Evolutionary conservation across 2,113 vertebrate genomes (phyloP), one percentile per base, ranked within the genome.

Genomic region (Lichenostomus cassidix): DNA sequence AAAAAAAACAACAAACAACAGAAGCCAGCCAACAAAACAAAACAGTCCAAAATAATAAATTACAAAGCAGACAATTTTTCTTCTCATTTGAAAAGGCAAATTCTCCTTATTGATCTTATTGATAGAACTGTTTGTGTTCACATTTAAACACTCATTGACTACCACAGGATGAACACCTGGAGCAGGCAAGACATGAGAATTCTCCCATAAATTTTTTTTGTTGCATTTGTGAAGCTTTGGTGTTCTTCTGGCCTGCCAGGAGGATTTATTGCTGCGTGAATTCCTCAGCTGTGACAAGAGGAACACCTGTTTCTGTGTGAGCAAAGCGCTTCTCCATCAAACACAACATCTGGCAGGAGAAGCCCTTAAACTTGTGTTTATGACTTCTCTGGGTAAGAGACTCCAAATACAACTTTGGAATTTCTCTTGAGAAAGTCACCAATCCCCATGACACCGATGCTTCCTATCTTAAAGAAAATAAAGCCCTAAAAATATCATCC

Each of bases 201-300:
- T 91, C 27, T 75, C 9, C 50, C 3, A 1, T 56, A 16, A 19
- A 4, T 62, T 50, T 50, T 42, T 44, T 39, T 20, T 39, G 16
- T 44, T 60, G 5, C 20, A 1, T 9, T 49, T 60, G 5, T 62
- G 58, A 42, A 33, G 53, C 78, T 90, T 49, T 85, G 60, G 18
- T 37, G 37, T 7, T 76, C 13, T 4, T 31, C 15, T 84, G 87
- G 60, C 21, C 47, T 75, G 52, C 39, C 52, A 58, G 65, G 44
- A 90, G 78, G 77, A 69, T 69, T 90, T 69, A 46, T 37, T 85
- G 53, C 67, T 46, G 82, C 73, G n/a, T 14, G 46, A 83, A 80
- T 84, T 92, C 81, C 84, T 92, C 49, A 20, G 47, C 52, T 75
- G 24, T 71, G 78, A 89, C 85, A 22, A 53, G 92, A 83, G 63